Conservation (phyloP, 2,888 invertebrate genomes). For the Cryptophagus acutangulus region DNA sequence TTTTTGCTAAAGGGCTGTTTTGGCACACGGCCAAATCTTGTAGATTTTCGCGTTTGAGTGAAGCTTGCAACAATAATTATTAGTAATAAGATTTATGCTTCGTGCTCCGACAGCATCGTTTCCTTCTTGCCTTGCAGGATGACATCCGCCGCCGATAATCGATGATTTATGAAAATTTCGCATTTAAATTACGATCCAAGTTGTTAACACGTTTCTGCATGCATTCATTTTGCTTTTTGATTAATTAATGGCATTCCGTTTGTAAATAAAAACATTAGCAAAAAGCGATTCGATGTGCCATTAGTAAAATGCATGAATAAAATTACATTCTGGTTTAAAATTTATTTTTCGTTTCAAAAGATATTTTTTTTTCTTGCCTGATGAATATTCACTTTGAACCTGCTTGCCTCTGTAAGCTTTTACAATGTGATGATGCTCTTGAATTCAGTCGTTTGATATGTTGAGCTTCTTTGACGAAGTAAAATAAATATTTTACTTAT, state of each 20-base stretch:
- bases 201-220: too few relatives aligned
- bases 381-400: constrained; percentile 32
- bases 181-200: too few relatives aligned
- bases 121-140: too few relatives aligned
- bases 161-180: constrained; percentile 25
- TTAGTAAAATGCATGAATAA: too few relatives aligned
- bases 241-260: too few relatives aligned
- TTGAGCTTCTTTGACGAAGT: constrained; percentile 26
- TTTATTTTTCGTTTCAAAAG: constrained; percentile 5
- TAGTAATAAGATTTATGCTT: constrained; percentile 35
- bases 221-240: too few relatives aligned
- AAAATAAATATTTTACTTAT: constrained; percentile 28
- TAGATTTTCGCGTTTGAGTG: constrained; percentile 12
- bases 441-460: constrained; percentile 27
- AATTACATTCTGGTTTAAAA: not conserved
- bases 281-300: too few relatives aligned
- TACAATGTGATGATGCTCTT: constrained; percentile 25
- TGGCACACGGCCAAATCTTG: constrained; percentile 28
- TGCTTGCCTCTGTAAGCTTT: constrained; percentile 1
- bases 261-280: too few relatives aligned
- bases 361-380: constrained; percentile 16
- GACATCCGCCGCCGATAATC: constrained; percentile 22
- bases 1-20: constrained; percentile 20
- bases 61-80: constrained; percentile 25
- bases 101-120: too few relatives aligned